Evolutionary conservation across 2,888 invertebrate species (phyloP), one percentile per base, ranked within the genome.

Genomic region (Troides helena): DNA sequence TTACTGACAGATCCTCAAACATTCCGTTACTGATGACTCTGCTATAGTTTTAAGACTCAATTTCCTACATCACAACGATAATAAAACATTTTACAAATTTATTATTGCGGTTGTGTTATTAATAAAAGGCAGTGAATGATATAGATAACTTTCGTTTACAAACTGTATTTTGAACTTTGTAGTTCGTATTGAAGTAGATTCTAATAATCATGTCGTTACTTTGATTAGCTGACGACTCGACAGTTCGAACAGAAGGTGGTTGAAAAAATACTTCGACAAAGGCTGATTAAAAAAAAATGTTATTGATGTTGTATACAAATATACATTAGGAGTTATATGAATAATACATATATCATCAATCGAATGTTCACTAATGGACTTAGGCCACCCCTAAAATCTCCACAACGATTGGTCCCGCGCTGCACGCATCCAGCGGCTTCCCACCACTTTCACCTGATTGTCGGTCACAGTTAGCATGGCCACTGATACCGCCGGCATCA

Each of bases 171-270:
- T 46, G 30, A 43, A 25, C 18, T 23, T 30, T 8, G 30, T 67
- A 70, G 56, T 66, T 64, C 57, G 65, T 57, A 21, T 58, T 43
- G n/a, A 50, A 60, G 58, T n/a, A 50, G 53, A 18, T 61, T n/a
- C 25, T 60, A 39, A 62, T 68, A 60, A 71, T 71, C 65, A 71
- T 68, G 68, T 71, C 71, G 60, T 66, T 65, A 68, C 50, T 60
- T 60, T 65, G 67, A 71, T 65, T 62, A 65, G 67, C 65, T 23
- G 64, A 61, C 67, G 61, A 67, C 70, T 61, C 36, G 68, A 70
- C 71, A 69, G 68, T 62, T 62, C 25, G 62, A 63, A 65, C 72
- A 68, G 63, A 66, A 67, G 62, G 69, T n/a, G 46, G 67, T 72
- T 68, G 65, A 71, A 72, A 73, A 72, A 73, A 72, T 12, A 64